Base-by-base conservation (phyloP, 2,797 vertebrate genomes). In the Spinibarbus caldwelli region DNA sequence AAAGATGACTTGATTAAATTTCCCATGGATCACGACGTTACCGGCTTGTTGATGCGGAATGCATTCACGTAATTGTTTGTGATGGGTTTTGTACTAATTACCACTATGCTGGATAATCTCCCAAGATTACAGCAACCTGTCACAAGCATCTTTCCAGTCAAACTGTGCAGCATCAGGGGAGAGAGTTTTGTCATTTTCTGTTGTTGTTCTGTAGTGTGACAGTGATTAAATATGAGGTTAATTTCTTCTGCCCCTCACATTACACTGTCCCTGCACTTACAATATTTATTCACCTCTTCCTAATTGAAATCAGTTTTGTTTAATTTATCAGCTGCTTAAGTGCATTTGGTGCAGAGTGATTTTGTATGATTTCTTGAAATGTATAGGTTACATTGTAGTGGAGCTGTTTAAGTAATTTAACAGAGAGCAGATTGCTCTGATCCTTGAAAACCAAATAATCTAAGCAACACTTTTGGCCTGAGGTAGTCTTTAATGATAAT, bases 221-320 rank as follows among this genome's bases (percentile, higher is more conserved):
- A 84, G 45, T 86, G 57, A 88, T 86, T 85, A 70, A 75, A 78
- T 80, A 88, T 88, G 82, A 88, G 92, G 93, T 93, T 95, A 93
- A 94, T 94, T 95, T 94, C 91, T 92, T 91, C 86, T 89, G 90
- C 87, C 91, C 95, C 91, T 29, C 93, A 93, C 94, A 95, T 92
- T 94, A 95, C 92, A 94, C 95, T 95, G 93, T 94, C 93, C 94
- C 92, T 91, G 93, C 94, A 95, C 93, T 87, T 92, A 91, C 93
- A 95, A 19, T 34, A 36, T 49, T 59, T 92, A 91, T 92, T 29
- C 4, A 21, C n/a, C 1, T 77, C 29, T 62, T 52, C 5, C 95
- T 97, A 95, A 97, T 94, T 96, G 94, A 96, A 95, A 95, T 95
- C 93, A 94, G 94, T 91, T 94, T 94, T 94, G 94, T 95, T 95